Evolutionary conservation across 1,140 invertebrate species (phyloP).

Genomic region (Radopholus similis): DNA sequence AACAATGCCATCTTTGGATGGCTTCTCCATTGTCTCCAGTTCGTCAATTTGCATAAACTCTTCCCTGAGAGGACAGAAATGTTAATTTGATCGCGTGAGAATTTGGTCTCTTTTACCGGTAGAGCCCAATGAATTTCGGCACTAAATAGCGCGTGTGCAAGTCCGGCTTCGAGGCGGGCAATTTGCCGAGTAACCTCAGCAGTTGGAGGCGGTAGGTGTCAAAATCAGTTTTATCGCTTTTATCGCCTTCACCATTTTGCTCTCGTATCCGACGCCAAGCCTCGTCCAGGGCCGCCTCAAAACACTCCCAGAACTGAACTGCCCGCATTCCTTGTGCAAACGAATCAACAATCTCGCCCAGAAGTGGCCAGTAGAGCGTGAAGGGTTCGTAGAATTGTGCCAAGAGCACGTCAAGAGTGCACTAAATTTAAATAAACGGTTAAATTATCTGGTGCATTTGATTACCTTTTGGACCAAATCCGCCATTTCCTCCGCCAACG

Average conservation of each 20-base stretch:
- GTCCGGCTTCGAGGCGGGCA: conserved; percentile 17
- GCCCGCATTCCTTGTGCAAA: conserved; percentile 8
- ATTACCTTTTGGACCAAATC: not conserved
- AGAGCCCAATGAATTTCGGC: conserved; percentile 11
- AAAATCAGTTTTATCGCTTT: conserved; percentile 9
- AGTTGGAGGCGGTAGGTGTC: conserved; percentile 28
- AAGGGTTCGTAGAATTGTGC: conserved; percentile 33
- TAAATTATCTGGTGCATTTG: not conserved
- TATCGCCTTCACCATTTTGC: not conserved
- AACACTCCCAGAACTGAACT: conserved; percentile 26
- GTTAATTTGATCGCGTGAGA: not conserved
- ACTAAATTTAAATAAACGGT: conserved; percentile 17
- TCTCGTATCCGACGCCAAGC: conserved; percentile 7
- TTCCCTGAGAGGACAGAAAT: not conserved
- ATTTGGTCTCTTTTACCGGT: conserved; percentile 6
- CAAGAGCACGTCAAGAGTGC: conserved; percentile 20
- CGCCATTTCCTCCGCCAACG: not conserved
- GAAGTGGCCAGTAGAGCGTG: conserved; percentile 32
- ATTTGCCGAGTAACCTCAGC: conserved; percentile 23
- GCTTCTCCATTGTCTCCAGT: conserved; percentile 5
- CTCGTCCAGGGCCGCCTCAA: not conserved
- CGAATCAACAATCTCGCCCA: conserved; percentile 22
- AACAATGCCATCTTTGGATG: not conserved
- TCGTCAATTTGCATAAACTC: conserved; percentile 6
- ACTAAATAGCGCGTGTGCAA: conserved; percentile 10